Evolutionary conservation across 1,140 invertebrate genomes (phyloP), one percentile per base, ranked within the genome.

Genomic region (Drosophila orena): DNA sequence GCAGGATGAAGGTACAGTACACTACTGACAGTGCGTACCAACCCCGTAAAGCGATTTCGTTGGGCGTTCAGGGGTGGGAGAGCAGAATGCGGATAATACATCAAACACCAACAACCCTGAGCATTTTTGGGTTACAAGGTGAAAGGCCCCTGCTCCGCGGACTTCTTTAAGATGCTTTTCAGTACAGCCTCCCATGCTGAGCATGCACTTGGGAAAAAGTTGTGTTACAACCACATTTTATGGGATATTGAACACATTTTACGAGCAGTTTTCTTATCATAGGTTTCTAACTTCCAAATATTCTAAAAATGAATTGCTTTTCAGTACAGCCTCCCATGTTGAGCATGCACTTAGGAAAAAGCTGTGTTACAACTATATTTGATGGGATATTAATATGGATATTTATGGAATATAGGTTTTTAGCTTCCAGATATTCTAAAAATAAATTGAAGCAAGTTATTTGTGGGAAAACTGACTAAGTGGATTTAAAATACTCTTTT

Each of bases 41-140:
- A 89, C 83, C 83, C 83, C 71, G 83, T 72, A 86, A 62, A 72
- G 61, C 71, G 54, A 56, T 70, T 70, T 60, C 15, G 11, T 12
- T 20, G 58, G 55, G 55, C 73, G 50, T 35, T 14, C 66, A 76
- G 74, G 73, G 70, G 47, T 73, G 69, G 54, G 53, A 34, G 53
- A 58, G 14, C 10, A 20, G 8, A 43, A 20, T 17, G 12, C 15
- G 38, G 42, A 50, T 50, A 71, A 71, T 57, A 57, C 75, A 66
- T 42, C 80, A 86, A 70, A 52, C 60, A 68, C 58, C 80, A 53
- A 58, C 80, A 52, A 54, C 56, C 64, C 54, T 30, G 44, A 20
- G 22, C 55, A 77, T 72, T 69, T 66, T 83, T 77, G 77, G 84
- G 84, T 80, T 80, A 89, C 66, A 69, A 89, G 84, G 84, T 89